phyloP scores from a whole-genome alignment of 2,113 vertebrate genomes.

The Arenaria interpres region DNA sequence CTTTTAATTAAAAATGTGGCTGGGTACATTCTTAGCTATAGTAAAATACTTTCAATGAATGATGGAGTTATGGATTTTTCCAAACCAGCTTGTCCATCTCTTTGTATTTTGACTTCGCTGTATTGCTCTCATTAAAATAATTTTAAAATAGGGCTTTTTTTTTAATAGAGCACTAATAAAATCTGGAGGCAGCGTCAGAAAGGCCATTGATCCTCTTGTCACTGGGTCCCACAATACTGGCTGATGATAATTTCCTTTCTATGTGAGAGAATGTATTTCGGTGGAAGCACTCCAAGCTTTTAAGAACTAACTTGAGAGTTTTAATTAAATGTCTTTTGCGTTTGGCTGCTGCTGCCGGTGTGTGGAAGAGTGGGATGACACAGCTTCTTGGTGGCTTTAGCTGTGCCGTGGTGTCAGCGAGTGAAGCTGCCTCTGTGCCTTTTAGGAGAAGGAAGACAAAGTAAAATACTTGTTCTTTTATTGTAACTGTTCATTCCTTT shows the following conservation, averaged over 20 bases:
- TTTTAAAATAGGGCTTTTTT: neutral
- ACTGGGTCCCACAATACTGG: neutral
- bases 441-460: neutral
- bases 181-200: neutral
- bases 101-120: neutral
- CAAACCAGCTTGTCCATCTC: neutral
- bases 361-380: neutral
- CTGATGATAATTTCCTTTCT: slow-evolving; percentile 29
- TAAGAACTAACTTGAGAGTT: slow-evolving; percentile 2
- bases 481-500: neutral
- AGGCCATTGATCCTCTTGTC: neutral
- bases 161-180: neutral
- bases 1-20: neutral
- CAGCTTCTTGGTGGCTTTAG: neutral
- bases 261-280: neutral
- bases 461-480: neutral
- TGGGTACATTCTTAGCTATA: neutral
- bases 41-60: neutral
- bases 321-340: slow-evolving; percentile 23
- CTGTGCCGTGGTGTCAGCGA: neutral
- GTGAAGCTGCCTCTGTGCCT: neutral
- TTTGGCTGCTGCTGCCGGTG: slow-evolving; percentile 1
- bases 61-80: neutral
- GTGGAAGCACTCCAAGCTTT: slow-evolving; percentile 25
- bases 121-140: neutral